Base-by-base conservation (phyloP, 2,888 invertebrate species). In the Lydus trimaculatus region DNA sequence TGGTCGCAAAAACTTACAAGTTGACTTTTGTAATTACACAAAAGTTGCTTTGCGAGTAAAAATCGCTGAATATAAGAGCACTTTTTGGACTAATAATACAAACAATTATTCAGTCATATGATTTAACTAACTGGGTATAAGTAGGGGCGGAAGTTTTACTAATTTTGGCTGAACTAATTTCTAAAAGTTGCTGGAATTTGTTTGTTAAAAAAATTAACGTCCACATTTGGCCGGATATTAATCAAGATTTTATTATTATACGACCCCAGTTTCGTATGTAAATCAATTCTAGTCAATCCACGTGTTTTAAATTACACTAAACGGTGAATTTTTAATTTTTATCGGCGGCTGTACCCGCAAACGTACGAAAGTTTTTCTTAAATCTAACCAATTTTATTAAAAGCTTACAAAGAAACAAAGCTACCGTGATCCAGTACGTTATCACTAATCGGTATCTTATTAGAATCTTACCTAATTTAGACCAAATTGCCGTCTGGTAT, bases 381-480 rank as follows among this genome's bases (percentile, higher is more conserved):
- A 33, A 7, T 33, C 33, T 33, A 33, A 33, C 11, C 33, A 7
- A 33, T 33, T 33, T 33, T 8, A 33, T 9, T 9, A 6, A 3
- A 33, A 33, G 7, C 33, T 33, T 33, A 60, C 2, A 31, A 60
- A 60, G 13, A 15, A 25, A 3, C 15, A n/a, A n/a, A n/a, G 25
- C 39, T 61, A 61, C 59, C 9, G 25, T 31, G 36, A 36, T n/a
- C 36, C 15, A 17, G 25, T 25, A 58, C 52, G 36, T 73, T 74
- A 74, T 74, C 75, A 64, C 20, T 61, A 70, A 61, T 66, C 63
- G 28, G 58, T 66, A 75, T 75, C 74, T 52, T 52, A 66, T 62
- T 52, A 52, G 25, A 63, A 66, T 62, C 62, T 61, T 61, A 64
- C 67, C 71, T 74, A 74, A 75, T 75, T 74, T 72, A 69, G 71